Evolutionary conservation across 2,888 invertebrate genomes (phyloP).

Genomic region (Villa cingulata): DNA sequence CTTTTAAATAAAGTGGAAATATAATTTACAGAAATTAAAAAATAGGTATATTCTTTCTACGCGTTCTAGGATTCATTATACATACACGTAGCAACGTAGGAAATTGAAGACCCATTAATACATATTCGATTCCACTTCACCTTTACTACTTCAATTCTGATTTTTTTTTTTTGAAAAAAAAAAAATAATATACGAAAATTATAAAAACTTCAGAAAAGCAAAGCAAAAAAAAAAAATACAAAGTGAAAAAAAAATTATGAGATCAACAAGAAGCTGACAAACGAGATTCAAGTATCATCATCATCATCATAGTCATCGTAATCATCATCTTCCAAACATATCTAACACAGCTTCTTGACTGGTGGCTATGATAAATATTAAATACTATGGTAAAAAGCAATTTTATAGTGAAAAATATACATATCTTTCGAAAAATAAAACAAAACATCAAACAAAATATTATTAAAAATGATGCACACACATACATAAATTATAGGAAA

Average conservation of each 20-base stretch:
- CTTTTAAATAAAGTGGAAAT: background rate
- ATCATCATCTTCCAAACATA: background rate
- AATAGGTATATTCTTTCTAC: too few relatives aligned
- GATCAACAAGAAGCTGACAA: conserved; percentile 9
- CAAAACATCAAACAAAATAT: conserved; percentile 7
- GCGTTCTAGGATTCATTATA: too few relatives aligned
- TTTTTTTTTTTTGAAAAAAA: too few relatives aligned
- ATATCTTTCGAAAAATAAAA: conserved; percentile 1
- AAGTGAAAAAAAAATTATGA: conserved; percentile 3
- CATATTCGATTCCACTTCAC: too few relatives aligned
- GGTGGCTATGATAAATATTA: background rate
- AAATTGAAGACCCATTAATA: too few relatives aligned
- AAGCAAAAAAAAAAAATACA: background rate
- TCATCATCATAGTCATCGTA: background rate
- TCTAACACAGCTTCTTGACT: background rate
- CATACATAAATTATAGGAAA: conserved; percentile 5
- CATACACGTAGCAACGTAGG: too few relatives aligned
- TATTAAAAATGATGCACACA: conserved; percentile 4
- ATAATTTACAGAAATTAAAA: too few relatives aligned
- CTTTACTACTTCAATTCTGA: too few relatives aligned
- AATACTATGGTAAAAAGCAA: background rate
- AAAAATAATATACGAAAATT: too few relatives aligned
- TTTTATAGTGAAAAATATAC: background rate
- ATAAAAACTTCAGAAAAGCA: background rate
- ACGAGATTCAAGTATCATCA: conserved; percentile 4